phyloP scores from a whole-genome alignment of 2,113 vertebrate genomes.

The Myotis yumanensis region DNA sequence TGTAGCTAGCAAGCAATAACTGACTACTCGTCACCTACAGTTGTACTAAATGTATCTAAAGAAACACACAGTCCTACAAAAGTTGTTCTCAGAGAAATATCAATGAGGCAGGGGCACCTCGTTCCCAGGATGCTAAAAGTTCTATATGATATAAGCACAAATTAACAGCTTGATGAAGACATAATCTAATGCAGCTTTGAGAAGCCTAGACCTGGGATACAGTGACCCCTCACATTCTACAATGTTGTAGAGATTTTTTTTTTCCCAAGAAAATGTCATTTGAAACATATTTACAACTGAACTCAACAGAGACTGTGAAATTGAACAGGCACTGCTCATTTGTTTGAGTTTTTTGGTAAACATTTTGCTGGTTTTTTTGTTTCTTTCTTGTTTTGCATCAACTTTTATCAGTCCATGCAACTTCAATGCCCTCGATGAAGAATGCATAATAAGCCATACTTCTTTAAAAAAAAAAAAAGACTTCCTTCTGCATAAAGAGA shows the following conservation, averaged over 20 bases:
- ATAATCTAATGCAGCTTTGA: conserved; percentile 87
- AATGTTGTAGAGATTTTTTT: conserved; percentile 86
- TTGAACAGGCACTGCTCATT: conserved; percentile 99
- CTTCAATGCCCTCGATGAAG: conserved; percentile 95
- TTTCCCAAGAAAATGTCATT: conserved; percentile 92
- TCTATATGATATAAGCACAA: conserved; percentile 91
- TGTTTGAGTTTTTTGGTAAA: conserved; percentile 96
- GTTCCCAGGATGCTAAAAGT: conserved; percentile 90
- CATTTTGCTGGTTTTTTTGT: conserved; percentile 97
- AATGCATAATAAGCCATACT: conserved; percentile 92
- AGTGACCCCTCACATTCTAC: conserved; percentile 92
- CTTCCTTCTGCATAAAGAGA: conserved; percentile 90
- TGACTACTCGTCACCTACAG: conserved; percentile 93
- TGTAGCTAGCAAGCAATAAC: conserved; percentile 95
- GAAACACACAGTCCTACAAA: conserved; percentile 94
- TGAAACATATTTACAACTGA: conserved; percentile 98
- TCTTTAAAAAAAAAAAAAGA: conserved; percentile 84
- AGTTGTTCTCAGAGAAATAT: conserved; percentile 91
- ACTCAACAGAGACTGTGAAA: conserved; percentile 98
- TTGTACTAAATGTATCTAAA: conserved; percentile 96
- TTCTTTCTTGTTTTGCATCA: conserved; percentile 93
- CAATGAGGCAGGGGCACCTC: conserved; percentile 88
- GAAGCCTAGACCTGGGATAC: conserved; percentile 86
- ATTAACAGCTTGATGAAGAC: conserved; percentile 90
- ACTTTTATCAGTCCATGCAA: conserved; percentile 94